Evolutionary conservation across 2,888 invertebrate species (phyloP).

Genomic region (Altica lythri): DNA sequence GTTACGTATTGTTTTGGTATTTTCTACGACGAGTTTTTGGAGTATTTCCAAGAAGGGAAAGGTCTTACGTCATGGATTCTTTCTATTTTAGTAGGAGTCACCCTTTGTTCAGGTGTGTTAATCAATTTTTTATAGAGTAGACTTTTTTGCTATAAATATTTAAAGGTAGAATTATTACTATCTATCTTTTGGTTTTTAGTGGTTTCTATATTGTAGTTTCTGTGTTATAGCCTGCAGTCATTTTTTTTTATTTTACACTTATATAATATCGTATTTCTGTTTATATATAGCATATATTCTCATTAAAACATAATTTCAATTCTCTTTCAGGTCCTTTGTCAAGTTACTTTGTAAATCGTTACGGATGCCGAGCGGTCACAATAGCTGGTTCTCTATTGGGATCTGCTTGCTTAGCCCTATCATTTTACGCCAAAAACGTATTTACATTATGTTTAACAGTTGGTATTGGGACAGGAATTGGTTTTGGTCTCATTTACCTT

Average conservation of each 20-base stretch:
- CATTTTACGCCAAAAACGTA: conserved; percentile 83
- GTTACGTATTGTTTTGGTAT: conserved; percentile 98
- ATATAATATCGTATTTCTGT: too few species aligned
- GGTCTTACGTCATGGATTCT: conserved; percentile 91
- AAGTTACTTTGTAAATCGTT: conserved; percentile 91
- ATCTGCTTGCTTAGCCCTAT: conserved; percentile 75
- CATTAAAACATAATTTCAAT: too few species aligned
- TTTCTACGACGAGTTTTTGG: conserved; percentile 84
- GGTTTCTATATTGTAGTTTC: too few species aligned
- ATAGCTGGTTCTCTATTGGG: conserved; percentile 85
- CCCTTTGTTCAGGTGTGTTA: conserved; percentile 94
- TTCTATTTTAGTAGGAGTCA: conserved; percentile 93
- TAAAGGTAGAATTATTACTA: too few species aligned
- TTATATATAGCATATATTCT: too few species aligned
- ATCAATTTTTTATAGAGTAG: too few species aligned
- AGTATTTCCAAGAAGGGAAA: conserved; percentile 82
- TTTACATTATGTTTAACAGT: conserved; percentile 88
- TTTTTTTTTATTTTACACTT: too few species aligned
- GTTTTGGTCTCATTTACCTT: conserved; percentile 95
- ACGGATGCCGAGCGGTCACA: conserved; percentile 90
- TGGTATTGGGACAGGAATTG: conserved; percentile 91
- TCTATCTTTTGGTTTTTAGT: too few species aligned
- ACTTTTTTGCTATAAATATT: too few species aligned
- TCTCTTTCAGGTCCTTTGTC: conserved; percentile 93
- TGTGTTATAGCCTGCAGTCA: too few species aligned